These are phyloP conservation scores for Oryctolagus cuniculus DNA, from an alignment of 2,113 vertebrate genomes.

Conservation along the genomic window DNA sequence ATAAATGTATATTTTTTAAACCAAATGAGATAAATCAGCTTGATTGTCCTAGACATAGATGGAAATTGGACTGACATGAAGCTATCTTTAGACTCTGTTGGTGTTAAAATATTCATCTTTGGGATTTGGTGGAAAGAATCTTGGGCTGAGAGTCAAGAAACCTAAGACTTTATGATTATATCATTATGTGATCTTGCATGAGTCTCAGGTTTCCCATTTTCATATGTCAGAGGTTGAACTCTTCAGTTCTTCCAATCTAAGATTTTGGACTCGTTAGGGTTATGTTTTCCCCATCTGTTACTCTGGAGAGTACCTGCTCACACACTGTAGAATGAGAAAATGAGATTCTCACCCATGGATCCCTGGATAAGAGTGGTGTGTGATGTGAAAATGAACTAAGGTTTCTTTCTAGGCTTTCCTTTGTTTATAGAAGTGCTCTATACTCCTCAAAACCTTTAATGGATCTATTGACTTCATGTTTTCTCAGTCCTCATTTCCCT, in stretches of 20 bases:
- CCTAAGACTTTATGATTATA: slow-evolving; percentile 43
- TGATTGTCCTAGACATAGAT: slow-evolving; percentile 32
- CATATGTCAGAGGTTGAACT: neutral
- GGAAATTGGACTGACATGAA: slow-evolving; percentile 62
- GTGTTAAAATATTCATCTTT: slow-evolving; percentile 51
- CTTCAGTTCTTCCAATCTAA: neutral
- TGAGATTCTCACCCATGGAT: neutral
- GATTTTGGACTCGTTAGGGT: slow-evolving; percentile 17
- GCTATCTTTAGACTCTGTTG: slow-evolving; percentile 44
- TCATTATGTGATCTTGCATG: neutral
- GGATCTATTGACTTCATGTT: neutral
- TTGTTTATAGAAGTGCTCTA: neutral
- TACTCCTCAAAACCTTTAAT: neutral
- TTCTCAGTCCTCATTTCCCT: neutral
- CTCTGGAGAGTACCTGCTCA: neutral
- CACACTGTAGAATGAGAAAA: neutral
- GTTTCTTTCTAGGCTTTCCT: neutral
- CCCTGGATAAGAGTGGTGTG: neutral
- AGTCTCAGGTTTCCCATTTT: neutral
- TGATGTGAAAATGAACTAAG: neutral
- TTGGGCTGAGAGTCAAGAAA: slow-evolving; percentile 14
- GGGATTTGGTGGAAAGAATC: slow-evolving; percentile 45
- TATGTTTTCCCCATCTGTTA: neutral
- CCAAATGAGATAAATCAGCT: slow-evolving; percentile 55
- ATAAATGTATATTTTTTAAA: slow-evolving; percentile 63